These are phyloP conservation scores for Campoplex nolae DNA, from an alignment of 2,888 invertebrate genomes.

Conservation along the genomic window DNA sequence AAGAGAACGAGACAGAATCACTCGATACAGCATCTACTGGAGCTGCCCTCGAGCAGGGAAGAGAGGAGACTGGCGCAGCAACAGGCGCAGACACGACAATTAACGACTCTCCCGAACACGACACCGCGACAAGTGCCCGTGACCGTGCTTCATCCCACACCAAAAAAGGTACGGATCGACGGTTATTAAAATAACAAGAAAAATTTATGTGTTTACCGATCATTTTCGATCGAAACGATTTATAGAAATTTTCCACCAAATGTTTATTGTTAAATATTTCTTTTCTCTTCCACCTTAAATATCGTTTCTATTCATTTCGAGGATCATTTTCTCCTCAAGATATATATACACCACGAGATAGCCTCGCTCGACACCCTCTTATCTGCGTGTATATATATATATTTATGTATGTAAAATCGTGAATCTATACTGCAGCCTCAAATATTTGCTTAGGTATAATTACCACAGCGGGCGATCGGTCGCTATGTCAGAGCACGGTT, in stretches of 20 bases:
- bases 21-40: conserved; percentile 86
- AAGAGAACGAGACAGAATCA: conserved; percentile 85
- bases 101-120: conserved; percentile 73
- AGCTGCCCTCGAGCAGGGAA: conserved; percentile 84
- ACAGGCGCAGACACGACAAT: conserved; percentile 74
- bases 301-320: neutral
- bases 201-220: neutral
- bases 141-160: conserved; percentile 81
- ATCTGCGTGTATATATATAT: conserved; percentile 28
- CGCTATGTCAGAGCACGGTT: conserved; percentile 42
- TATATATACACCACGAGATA: conserved; percentile 37
- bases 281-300: no score
- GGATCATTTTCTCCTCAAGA: conserved; percentile 3
- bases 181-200: conserved; percentile 5
- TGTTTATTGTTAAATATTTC: neutral
- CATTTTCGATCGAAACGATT: neutral
- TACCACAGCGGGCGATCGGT: conserved; percentile 66
- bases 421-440: conserved; percentile 66
- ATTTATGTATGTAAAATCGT: conserved; percentile 25
- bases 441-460: conserved; percentile 74
- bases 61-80: conserved; percentile 77
- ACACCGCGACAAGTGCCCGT: conserved; percentile 82
- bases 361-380: conserved; percentile 49
- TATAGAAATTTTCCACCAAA: neutral
- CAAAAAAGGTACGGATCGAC: conserved; percentile 84